Base-by-base conservation (phyloP, 23 tunicate genomes). In the Trididemnum miniatum region DNA sequence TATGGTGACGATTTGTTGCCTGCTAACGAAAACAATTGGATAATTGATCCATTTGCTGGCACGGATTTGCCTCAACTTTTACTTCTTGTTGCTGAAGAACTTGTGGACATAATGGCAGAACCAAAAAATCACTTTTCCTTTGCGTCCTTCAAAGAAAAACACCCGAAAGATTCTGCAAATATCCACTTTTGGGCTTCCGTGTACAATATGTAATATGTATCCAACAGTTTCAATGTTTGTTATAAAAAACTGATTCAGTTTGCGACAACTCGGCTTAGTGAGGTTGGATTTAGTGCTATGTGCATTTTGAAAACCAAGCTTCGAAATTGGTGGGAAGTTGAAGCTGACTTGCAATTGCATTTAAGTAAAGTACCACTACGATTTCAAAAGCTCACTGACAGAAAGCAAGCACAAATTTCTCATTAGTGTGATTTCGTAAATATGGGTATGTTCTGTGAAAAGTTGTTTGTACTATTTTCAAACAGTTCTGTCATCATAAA, bases 241-340 rank as follows among this genome's bases (percentile, higher is more conserved):
- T 34, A 63, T 80, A 27, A 36, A 80, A 80, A 80, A 80, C 74
- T 80, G 52, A 59, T 84, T 84, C 88, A 72, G 74, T 84, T 84
- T 73, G 81, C 81, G 34, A 84, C 86, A 82, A 82, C 86, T 65
- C 38, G 78, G 29, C 78, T 82, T 83, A 51, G 82, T 77, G 81
- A 83, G 35, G 59, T 35, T 73, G 87, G 87, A 37, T 73, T 83
- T 83, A 73, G 81, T 60, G 87, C 87, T 2, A 82, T 82, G 86
- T 82, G 86, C 71, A 30, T 44, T 26, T 82, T 82, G 79, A 82
- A 82, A 82, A 82, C 71, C 31, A 82, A 49, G 71, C 79, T 44
- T 82, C 69, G 57, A 80, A 71, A 82, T 80, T 4, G 54, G 84
- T 35, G 35, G 84, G 82, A 80, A 51, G 66, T 77, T 77, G 67